Evolutionary conservation across 2,113 vertebrate species (phyloP).

Genomic region (Diphyllodes magnificus): DNA sequence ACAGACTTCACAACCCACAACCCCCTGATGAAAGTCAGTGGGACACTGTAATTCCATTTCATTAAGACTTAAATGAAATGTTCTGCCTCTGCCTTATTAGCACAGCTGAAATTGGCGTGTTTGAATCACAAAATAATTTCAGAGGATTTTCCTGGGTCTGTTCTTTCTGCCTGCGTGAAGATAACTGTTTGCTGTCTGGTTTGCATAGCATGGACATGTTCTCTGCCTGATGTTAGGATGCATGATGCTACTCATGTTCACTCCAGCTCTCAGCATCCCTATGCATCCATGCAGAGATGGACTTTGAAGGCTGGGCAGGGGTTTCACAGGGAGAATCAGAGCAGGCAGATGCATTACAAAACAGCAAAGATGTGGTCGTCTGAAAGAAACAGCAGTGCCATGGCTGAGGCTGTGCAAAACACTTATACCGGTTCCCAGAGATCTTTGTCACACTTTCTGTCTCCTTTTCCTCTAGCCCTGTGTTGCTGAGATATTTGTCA

Average conservation of each 20-base stretch:
- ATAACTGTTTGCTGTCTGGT: background rate
- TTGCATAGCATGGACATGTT: background rate
- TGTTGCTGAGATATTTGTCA: conserved; percentile 67
- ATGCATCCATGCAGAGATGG: background rate
- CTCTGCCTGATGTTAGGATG: background rate
- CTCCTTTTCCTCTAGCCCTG: background rate
- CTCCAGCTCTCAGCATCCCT: background rate
- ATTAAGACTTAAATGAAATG: background rate
- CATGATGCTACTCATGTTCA: background rate
- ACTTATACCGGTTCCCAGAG: background rate
- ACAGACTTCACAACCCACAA: background rate
- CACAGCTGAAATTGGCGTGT: background rate
- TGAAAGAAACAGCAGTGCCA: background rate
- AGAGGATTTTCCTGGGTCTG: background rate
- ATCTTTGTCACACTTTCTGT: background rate
- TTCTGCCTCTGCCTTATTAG: background rate
- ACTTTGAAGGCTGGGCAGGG: background rate
- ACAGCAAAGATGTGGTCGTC: background rate
- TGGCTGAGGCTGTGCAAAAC: background rate
- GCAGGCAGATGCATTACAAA: background rate
- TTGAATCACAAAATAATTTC: background rate
- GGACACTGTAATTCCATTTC: background rate
- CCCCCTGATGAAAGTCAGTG: background rate
- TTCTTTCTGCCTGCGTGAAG: background rate
- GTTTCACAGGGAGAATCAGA: background rate